Evolutionary conservation across 2,797 vertebrate species (phyloP).

Genomic region (Schizothorax lantsangensis): DNA sequence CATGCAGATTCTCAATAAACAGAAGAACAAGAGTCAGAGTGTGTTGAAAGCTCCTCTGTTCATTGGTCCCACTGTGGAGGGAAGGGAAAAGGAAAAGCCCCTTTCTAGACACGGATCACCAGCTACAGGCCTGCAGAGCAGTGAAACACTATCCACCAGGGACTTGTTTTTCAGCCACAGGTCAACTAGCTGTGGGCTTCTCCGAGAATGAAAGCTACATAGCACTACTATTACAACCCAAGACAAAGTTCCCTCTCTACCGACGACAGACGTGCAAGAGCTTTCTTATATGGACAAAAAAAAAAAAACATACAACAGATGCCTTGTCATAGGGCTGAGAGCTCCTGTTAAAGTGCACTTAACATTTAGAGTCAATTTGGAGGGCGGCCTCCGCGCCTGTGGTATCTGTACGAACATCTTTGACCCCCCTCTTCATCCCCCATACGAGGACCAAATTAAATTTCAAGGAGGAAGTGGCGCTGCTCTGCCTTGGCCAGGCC

Average conservation of each 20-base stretch:
- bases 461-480: slow-evolving; percentile 70
- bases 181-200: slow-evolving; percentile 79
- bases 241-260: slow-evolving; percentile 65
- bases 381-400: slow-evolving; percentile 51
- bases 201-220: slow-evolving; percentile 71
- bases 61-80: slow-evolving; percentile 68
- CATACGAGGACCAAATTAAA: slow-evolving; percentile 68
- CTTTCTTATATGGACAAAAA: slow-evolving; percentile 35
- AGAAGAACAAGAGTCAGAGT: slow-evolving; percentile 11
- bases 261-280: slow-evolving; percentile 55
- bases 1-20: slow-evolving; percentile 3
- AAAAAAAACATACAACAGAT: slow-evolving; percentile 48
- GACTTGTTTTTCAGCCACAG: slow-evolving; percentile 82
- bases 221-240: slow-evolving; percentile 72
- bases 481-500: slow-evolving; percentile 56
- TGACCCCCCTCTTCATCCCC: slow-evolving; percentile 56
- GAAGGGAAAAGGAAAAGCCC: slow-evolving; percentile 66
- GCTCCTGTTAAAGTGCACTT: slow-evolving; percentile 64
- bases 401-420: slow-evolving; percentile 64
- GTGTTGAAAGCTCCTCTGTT: slow-evolving; percentile 72
- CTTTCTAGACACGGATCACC: slow-evolving; percentile 80
- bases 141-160: slow-evolving; percentile 80
- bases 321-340: slow-evolving; percentile 58
- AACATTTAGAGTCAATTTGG: slow-evolving; percentile 59
- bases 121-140: slow-evolving; percentile 78